phyloP scores from a whole-genome alignment of 2,888 invertebrate genomes.

The Thecocarcelia acutangulata region DNA sequence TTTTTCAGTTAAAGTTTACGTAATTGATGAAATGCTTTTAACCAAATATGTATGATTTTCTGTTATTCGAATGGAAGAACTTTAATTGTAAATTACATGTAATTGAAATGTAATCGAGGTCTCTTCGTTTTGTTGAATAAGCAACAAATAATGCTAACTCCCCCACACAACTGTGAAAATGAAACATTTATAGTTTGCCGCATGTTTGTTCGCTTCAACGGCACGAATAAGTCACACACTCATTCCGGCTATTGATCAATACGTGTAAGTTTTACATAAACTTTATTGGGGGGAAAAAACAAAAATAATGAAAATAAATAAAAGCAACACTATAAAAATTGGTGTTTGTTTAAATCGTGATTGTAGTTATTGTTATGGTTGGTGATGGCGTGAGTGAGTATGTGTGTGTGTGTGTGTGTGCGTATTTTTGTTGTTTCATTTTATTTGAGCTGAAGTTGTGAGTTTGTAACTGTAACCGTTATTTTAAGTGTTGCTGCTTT shows the following conservation, averaged over 20 bases:
- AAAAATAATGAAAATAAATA: constrained; percentile 11
- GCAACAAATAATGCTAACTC: not conserved
- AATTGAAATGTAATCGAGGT: not conserved
- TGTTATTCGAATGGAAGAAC: too few relatives aligned
- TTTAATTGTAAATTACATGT: too few relatives aligned
- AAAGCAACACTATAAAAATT: not conserved
- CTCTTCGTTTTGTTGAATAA: not conserved
- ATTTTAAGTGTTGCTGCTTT: constrained; percentile 21
- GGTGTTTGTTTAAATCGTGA: constrained; percentile 26
- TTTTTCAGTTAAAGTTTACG: too few relatives aligned
- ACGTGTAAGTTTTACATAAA: constrained; percentile 69
- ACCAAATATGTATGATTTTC: too few relatives aligned
- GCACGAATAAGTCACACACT: constrained; percentile 8
- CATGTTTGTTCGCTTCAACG: constrained; percentile 16
- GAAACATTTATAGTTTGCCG: constrained; percentile 26
- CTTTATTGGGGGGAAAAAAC: constrained; percentile 9
- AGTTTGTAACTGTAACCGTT: constrained; percentile 52
- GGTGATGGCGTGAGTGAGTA: not conserved
- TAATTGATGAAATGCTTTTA: too few relatives aligned
- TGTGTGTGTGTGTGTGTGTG: too few relatives aligned
- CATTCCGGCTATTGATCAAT: constrained; percentile 50
- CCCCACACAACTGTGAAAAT: too few relatives aligned
- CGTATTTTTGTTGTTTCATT: constrained; percentile 9
- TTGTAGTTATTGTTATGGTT: constrained; percentile 22
- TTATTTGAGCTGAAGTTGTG: constrained; percentile 41